Evolutionary conservation across 2,113 vertebrate species (phyloP), one percentile per base, ranked within the genome.

Genomic region (Chaetodon trifascialis): DNA sequence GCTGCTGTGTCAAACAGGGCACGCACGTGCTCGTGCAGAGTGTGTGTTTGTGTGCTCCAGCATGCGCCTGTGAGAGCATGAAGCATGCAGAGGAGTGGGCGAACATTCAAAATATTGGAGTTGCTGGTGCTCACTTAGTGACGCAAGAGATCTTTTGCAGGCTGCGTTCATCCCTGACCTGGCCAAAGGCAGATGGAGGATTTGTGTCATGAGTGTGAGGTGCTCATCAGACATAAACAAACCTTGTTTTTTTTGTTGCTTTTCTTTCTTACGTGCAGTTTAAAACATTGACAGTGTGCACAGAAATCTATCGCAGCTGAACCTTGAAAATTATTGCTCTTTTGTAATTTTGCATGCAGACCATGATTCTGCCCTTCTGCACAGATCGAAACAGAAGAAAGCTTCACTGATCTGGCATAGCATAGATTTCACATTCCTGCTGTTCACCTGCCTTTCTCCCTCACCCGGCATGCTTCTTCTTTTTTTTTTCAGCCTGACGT

Each of bases 371-470:
- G 5, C 74, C 15, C 21, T 69, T 25, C 11, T 7, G 40, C 38
- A 76, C 16, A 52, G 25, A 70, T 55, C 14, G 42, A 72, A 76
- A 47, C 4, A 6, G 23, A 44, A 42, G 30, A 38, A 55, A 67
- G 66, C 62, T 17, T 73, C 40, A 64, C 34, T 82, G 62, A 80
- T 80, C 72, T 54, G 38, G 49, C 70, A 56, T 34, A 56, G 64
- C 69, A 79, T 76, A 38, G 25, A 59, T 84, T 85, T 72, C 73
- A 68, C 34, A 10, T 72, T 58, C 78, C 69, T 84, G 82, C 78
- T 82, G 72, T 76, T 87, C 69, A 67, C 76, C 78, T 80, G 70
- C 66, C 76, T 80, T 82, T 87, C 79, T 79, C 68, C 51, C 74
- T 84, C 76, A 78, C 58, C 42, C 7, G 65, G 65, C 72, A 59